These are phyloP conservation scores for Sanderia malayensis DNA, from an alignment of 30 jellyfish, hydroid and myxozoan species.

Conservation along the genomic window DNA sequence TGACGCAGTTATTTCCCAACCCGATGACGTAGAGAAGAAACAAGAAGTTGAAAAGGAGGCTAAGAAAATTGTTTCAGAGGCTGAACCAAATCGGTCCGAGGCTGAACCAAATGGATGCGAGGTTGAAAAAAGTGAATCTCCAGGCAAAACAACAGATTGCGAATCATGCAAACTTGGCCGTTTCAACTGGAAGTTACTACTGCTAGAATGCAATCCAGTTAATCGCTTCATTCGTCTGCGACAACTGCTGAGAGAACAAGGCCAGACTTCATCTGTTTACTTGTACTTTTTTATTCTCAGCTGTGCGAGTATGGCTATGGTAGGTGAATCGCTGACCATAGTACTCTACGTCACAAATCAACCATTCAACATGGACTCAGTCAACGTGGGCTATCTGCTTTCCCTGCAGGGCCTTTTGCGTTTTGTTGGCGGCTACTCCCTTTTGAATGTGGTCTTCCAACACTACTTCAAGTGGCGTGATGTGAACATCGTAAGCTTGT, in stretches of 20 bases:
- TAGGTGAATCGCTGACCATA: conserved; percentile 25
- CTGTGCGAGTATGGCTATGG: conserved; percentile 11
- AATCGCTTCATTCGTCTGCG: conserved; percentile 2
- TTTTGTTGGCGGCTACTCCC: conserved; percentile 20
- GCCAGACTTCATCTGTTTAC: background rate
- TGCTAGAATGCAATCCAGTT: conserved; percentile 13
- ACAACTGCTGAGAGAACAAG: conserved; percentile 19
- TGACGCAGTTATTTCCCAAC: too few species aligned
- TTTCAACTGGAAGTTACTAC: too few species aligned
- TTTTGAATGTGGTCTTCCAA: conserved; percentile 17
- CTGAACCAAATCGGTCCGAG: too few species aligned
- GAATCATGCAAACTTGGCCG: too few species aligned
- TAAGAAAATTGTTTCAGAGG: background rate
- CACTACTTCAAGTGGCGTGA: conserved; percentile 27
- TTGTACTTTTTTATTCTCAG: background rate
- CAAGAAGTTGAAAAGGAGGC: background rate
- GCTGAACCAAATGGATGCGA: background rate
- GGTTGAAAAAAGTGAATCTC: too few species aligned
- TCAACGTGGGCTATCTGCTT: conserved; percentile 27
- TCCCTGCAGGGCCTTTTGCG: conserved; percentile 38
- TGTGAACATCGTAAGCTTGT: conserved; percentile 10
- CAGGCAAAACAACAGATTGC: too few species aligned
- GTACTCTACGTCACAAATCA: conserved; percentile 31
- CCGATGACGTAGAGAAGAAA: too few species aligned
- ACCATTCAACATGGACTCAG: conserved; percentile 28